phyloP scores from a whole-genome alignment of 2,797 vertebrate genomes.

The Esox masquinongy region DNA sequence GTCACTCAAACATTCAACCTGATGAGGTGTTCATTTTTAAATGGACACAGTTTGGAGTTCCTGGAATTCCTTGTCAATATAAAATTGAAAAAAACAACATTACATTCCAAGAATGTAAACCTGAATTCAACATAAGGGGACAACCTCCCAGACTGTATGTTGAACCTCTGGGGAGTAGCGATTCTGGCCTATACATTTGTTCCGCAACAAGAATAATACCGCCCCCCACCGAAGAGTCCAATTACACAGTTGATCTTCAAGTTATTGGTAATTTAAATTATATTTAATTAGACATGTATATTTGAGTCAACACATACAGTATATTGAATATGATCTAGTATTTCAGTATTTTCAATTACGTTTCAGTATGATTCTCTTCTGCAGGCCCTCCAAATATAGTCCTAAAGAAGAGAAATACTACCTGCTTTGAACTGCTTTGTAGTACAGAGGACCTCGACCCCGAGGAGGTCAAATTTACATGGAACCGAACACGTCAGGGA shows the following conservation, averaged over 20 bases:
- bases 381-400: slow-evolving; percentile 11
- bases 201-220: not conserved
- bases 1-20: fast-evolving
- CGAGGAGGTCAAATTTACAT: slow-evolving; percentile 39
- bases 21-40: fast-evolving
- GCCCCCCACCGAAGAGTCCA: not conserved
- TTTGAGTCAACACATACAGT: not conserved
- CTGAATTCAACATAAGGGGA: not conserved
- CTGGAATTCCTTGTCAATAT: not conserved
- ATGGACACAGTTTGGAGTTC: not conserved
- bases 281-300: not conserved
- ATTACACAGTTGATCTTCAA: not conserved
- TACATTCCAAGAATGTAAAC: fast-evolving
- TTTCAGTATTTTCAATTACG: not conserved
- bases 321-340: not conserved
- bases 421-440: slow-evolving; percentile 42
- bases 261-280: slow-evolving; percentile 25
- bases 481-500: slow-evolving; percentile 10
- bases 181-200: slow-evolving; percentile 44
- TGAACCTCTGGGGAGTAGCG: slow-evolving; percentile 2
- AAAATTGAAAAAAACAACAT: fast-evolving
- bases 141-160: slow-evolving; percentile 18
- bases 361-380: not conserved
- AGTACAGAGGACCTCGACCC: slow-evolving; percentile 14
- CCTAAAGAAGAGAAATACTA: slow-evolving; percentile 24